phyloP scores from a whole-genome alignment of 2,113 vertebrate species.

The Procapra przewalskii region DNA sequence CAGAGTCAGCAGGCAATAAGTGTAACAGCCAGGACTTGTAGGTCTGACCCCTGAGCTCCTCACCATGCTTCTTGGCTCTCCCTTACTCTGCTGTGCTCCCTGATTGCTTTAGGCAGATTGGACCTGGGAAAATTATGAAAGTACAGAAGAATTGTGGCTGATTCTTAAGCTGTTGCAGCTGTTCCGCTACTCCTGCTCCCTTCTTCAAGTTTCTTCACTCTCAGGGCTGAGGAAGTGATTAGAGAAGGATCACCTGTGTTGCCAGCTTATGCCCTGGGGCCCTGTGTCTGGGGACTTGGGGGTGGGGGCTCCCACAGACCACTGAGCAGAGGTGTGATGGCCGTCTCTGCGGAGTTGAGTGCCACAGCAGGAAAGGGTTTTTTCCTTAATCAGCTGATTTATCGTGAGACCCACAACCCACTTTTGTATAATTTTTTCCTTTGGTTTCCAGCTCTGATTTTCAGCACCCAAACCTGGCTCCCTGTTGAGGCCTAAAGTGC shows the following conservation, averaged over 20 bases:
- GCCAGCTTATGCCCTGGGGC: neutral
- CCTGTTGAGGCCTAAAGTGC: slow-evolving; percentile 10
- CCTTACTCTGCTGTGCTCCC: neutral
- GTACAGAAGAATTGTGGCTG: neutral
- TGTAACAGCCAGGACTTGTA: neutral
- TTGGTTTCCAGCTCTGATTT: slow-evolving; percentile 26
- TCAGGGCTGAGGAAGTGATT: neutral
- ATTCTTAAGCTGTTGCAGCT: neutral
- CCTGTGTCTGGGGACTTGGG: neutral
- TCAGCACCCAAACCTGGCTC: slow-evolving; percentile 4
- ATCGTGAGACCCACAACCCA: neutral
- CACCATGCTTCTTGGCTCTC: neutral
- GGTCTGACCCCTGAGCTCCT: neutral
- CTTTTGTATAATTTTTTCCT: slow-evolving; percentile 9
- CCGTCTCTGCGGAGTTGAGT: neutral
- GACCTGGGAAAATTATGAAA: neutral
- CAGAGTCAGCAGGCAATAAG: neutral
- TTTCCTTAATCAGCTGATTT: slow-evolving; percentile 29
- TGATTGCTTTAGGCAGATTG: neutral
- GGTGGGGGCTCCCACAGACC: neutral
- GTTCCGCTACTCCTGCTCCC: neutral
- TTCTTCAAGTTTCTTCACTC: neutral
- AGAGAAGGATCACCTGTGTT: neutral
- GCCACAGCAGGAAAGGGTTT: slow-evolving; percentile 8
- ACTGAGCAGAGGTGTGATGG: neutral